These are phyloP conservation scores for Drosophila neocordata DNA, from an alignment of 1,140 invertebrate genomes.

Conservation along the genomic window DNA sequence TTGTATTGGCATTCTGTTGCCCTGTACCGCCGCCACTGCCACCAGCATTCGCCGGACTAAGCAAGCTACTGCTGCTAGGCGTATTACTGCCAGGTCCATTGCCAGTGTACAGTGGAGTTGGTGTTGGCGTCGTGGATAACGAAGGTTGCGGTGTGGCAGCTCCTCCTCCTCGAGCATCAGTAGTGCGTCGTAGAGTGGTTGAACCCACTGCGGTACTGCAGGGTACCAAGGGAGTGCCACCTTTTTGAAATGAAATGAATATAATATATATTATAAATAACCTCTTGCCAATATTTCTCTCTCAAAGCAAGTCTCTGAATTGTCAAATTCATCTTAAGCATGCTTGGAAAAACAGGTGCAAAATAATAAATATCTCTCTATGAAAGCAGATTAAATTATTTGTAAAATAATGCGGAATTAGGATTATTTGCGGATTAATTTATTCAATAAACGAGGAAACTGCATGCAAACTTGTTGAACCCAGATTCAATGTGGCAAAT, in stretches of 20 bases:
- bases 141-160: constrained; percentile 8
- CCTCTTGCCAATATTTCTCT: not conserved
- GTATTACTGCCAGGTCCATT: constrained; percentile 33
- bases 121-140: constrained; percentile 21
- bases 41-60: constrained; percentile 23
- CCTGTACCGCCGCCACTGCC: constrained; percentile 19
- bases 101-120: constrained; percentile 47
- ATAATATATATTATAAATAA: constrained; percentile 32
- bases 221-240: constrained; percentile 84
- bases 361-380: constrained; percentile 31
- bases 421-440: constrained; percentile 47
- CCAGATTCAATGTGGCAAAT: constrained; percentile 53
- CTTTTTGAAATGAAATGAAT: constrained; percentile 73
- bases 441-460: constrained; percentile 24
- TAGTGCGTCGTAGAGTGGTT: constrained; percentile 46
- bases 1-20: constrained; percentile 6
- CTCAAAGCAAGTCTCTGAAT: constrained; percentile 9
- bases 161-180: constrained; percentile 21
- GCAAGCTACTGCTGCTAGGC: not conserved
- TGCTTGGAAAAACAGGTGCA: constrained; percentile 53
- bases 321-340: constrained; percentile 55
- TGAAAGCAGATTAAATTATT: constrained; percentile 35
- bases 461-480: constrained; percentile 50
- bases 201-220: constrained; percentile 71
- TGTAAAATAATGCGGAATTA: constrained; percentile 1